These are phyloP conservation scores for Calyptomena viridis DNA, from an alignment of 2,113 vertebrate species.

Conservation along the genomic window DNA sequence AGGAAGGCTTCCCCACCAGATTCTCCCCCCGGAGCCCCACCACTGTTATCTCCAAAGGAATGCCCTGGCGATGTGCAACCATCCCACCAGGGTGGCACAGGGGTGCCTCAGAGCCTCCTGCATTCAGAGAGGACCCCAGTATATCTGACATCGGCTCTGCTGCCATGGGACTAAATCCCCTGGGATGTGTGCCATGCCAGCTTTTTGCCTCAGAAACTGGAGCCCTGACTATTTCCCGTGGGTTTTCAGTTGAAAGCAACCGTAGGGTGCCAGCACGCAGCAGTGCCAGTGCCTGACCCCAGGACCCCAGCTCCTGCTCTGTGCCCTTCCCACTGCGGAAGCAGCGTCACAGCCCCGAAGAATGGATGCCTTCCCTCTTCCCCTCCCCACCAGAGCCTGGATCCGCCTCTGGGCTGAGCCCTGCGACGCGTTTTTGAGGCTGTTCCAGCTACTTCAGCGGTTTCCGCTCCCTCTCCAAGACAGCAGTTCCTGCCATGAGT, in stretches of 20 bases:
- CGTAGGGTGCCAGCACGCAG: fast-evolving
- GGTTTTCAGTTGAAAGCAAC: not conserved
- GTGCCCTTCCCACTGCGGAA: not conserved
- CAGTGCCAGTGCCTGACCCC: fast-evolving
- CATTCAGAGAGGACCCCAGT: not conserved
- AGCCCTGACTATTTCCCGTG: not conserved
- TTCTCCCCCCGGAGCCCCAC: not conserved
- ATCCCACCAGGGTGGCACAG: not conserved
- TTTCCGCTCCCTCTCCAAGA: not conserved
- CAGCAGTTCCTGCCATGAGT: not conserved
- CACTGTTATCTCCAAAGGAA: not conserved
- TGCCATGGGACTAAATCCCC: not conserved
- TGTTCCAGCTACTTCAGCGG: slow-evolving; percentile 21
- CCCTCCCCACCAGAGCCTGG: not conserved
- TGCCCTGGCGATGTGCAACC: fast-evolving
- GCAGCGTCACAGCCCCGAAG: not conserved
- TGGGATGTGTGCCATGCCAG: fast-evolving
- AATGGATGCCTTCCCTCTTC: not conserved
- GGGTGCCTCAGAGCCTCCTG: fast-evolving
- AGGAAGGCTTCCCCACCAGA: fast-evolving
- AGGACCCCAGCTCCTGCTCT: not conserved
- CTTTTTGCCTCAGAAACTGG: not conserved
- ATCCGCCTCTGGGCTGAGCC: not conserved
- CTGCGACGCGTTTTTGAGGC: not conserved
- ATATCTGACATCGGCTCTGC: not conserved